These are phyloP conservation scores for Elymnias hypermnestra DNA, from an alignment of 1,140 invertebrate genomes.

Conservation along the genomic window DNA sequence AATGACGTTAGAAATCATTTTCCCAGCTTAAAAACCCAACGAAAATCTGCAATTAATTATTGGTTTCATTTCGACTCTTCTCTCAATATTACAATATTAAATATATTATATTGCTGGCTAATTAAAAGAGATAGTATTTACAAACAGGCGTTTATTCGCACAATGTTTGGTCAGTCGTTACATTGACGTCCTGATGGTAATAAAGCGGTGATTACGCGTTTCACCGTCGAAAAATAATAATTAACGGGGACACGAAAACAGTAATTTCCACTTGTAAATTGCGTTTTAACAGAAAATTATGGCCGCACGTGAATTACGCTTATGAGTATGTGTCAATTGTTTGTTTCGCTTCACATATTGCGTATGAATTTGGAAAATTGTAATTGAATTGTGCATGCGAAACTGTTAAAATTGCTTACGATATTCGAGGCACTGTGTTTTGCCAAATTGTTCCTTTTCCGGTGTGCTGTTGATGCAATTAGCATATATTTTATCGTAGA, in stretches of 20 bases:
- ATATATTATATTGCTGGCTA: constrained; percentile 1
- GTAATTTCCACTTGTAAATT: constrained; percentile 19
- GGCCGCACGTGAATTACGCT: constrained; percentile 15
- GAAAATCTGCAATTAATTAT: too few species aligned
- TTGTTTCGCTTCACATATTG: constrained; percentile 5
- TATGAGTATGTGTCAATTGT: constrained; percentile 22
- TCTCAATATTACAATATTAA: too few species aligned
- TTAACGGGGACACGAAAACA: constrained; percentile 22
- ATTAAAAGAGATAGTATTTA: constrained; percentile 7
- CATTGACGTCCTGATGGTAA: constrained; percentile 17
- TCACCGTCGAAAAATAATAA: constrained; percentile 21
- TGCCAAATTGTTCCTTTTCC: neutral
- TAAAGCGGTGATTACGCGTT: constrained; percentile 20
- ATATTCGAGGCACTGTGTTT: neutral
- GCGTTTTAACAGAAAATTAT: constrained; percentile 28
- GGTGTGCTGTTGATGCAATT: neutral
- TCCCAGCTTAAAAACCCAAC: too few species aligned
- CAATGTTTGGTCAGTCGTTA: constrained; percentile 12
- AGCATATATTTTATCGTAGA: neutral
- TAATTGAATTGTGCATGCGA: neutral
- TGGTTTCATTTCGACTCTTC: too few species aligned
- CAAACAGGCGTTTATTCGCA: constrained; percentile 5
- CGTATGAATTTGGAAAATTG: neutral
- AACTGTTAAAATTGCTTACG: neutral
- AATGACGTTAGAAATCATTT: too few species aligned